These are phyloP conservation scores for Arctocebus calabarensis DNA, from an alignment of 2,797 vertebrate genomes.

Conservation along the genomic window DNA sequence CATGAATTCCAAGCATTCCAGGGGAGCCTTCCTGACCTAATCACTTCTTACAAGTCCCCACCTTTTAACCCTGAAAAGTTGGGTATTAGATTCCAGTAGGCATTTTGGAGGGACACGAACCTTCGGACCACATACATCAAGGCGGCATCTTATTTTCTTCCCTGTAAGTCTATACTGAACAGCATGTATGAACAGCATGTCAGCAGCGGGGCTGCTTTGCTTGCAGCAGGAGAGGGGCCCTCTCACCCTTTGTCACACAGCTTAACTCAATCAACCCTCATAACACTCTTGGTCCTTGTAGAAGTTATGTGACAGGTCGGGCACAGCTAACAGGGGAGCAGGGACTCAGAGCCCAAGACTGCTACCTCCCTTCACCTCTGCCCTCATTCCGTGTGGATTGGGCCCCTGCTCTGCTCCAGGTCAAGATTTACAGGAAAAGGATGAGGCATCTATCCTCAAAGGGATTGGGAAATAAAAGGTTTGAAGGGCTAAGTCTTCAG, in stretches of 20 bases:
- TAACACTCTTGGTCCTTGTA: background rate
- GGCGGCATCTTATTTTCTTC: background rate
- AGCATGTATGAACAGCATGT: rapidly evolving
- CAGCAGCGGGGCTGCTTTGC: background rate
- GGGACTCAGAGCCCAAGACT: background rate
- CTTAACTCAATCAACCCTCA: background rate
- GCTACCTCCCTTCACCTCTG: rapidly evolving
- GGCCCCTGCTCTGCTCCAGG: background rate
- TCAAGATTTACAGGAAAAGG: background rate
- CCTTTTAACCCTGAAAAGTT: background rate
- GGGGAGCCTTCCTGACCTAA: background rate
- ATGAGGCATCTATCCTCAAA: background rate
- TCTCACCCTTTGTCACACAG: background rate
- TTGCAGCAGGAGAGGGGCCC: background rate
- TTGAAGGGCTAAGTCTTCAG: background rate
- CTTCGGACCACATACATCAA: background rate
- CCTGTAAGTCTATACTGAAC: rapidly evolving
- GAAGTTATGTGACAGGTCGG: background rate
- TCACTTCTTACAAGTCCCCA: background rate
- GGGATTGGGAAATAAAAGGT: background rate
- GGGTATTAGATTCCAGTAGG: background rate
- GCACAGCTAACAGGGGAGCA: too few relatives aligned
- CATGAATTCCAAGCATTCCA: background rate
- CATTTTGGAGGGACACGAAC: background rate
- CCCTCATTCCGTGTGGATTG: background rate